Conservation (phyloP, 2,888 invertebrate genomes). For the Megalurothrips usitatus region DNA sequence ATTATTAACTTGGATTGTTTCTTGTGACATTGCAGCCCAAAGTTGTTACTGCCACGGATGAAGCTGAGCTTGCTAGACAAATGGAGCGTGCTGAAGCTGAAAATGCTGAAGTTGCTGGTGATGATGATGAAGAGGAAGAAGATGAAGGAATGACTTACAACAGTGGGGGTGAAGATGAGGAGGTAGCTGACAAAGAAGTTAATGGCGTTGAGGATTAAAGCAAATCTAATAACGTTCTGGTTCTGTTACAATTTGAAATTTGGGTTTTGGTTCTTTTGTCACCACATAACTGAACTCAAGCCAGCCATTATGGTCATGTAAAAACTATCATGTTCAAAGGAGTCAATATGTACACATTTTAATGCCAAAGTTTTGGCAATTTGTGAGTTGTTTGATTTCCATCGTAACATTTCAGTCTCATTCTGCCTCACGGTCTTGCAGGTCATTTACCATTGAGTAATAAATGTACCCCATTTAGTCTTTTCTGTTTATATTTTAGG, state of each 20-base stretch:
- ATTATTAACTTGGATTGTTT: constrained; percentile 32
- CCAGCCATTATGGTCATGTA: not conserved
- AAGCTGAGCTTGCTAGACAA: constrained; percentile 88
- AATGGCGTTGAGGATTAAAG: constrained; percentile 36
- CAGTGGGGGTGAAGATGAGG: constrained; percentile 46
- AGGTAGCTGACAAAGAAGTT: constrained; percentile 42
- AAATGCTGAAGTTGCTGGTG: constrained; percentile 90
- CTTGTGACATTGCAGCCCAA: constrained; percentile 65
- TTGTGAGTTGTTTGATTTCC: not conserved
- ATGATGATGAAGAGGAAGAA: constrained; percentile 76
- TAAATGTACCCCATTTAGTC: too few species aligned
- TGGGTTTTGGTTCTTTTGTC: not conserved
- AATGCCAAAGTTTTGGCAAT: not conserved
- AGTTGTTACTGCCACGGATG: constrained; percentile 97
- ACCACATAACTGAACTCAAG: not conserved
- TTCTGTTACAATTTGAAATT: not conserved
- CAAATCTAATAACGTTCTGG: constrained; percentile 30
- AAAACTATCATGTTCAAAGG: not conserved
- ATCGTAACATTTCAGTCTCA: too few species aligned
- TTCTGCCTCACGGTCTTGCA: not conserved
- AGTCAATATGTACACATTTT: not conserved
- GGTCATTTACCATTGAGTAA: not conserved
- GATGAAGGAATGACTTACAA: constrained; percentile 51
- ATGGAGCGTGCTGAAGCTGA: constrained; percentile 91
- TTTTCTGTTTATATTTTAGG: constrained; percentile 6